Conservation (phyloP, 2,113 vertebrate species). For the Callochromis pleurospilus region DNA sequence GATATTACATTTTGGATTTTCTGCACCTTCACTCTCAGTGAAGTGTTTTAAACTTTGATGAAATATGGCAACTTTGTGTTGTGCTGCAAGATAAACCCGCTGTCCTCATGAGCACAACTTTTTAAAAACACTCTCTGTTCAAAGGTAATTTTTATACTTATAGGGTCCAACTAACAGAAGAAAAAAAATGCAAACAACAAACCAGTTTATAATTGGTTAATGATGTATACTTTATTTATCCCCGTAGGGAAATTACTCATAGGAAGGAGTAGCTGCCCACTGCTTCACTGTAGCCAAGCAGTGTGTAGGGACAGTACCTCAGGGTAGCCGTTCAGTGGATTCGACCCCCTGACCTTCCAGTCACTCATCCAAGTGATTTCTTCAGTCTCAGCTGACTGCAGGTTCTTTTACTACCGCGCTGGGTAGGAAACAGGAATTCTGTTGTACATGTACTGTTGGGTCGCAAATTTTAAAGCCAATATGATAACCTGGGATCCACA, state of each 20-base stretch:
- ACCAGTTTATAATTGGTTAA: not conserved
- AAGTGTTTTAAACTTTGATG: not conserved
- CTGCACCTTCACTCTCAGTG: not conserved
- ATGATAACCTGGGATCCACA: not conserved
- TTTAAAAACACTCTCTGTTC: not conserved
- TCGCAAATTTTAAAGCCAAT: not conserved
- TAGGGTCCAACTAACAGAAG: not conserved
- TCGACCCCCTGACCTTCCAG: not conserved
- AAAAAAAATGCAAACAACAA: not conserved
- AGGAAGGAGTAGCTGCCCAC: not conserved
- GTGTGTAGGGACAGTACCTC: not conserved
- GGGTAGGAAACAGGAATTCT: not conserved
- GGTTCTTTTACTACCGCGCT: rapidly evolving
- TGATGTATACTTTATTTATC: not conserved
- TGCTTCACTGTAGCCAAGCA: not conserved
- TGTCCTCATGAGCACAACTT: not conserved
- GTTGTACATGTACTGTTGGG: not conserved
- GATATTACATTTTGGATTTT: not conserved
- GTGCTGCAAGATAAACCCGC: not conserved
- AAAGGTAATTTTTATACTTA: not conserved
- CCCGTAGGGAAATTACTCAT: not conserved
- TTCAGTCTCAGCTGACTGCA: not conserved
- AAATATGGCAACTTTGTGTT: not conserved
- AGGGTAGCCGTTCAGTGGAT: not conserved
- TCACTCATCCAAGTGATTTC: not conserved